Percentiles rank a stretch among this genome's conserved stretches.
Evolutionary conservation across 2,797 vertebrate genomes (phyloP).

Genomic region (Peromyscus aztecus): DNA sequence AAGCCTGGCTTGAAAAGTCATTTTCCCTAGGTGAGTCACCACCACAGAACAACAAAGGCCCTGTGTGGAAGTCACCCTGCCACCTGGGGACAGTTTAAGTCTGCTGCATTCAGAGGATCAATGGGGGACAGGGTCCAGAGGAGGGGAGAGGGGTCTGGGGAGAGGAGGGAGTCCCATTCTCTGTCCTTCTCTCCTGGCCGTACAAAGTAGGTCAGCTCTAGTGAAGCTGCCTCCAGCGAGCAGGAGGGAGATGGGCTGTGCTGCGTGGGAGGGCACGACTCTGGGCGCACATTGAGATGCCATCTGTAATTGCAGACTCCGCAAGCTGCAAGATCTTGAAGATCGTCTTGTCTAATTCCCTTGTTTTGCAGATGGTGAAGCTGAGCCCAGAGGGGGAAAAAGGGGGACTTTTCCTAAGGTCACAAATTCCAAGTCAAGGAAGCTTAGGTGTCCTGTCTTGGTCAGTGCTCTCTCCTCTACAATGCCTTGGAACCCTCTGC

Average conservation of each 20-base stretch:
- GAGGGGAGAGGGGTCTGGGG: neutral
- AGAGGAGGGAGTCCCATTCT: neutral
- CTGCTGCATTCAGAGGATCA: neutral
- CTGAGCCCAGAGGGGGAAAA: neutral
- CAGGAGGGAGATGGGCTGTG: slow-evolving; percentile 62
- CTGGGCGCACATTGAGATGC: slow-evolving; percentile 75
- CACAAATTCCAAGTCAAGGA: neutral
- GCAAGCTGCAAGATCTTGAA: slow-evolving; percentile 65
- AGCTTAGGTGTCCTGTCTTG: neutral
- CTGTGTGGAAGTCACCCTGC: neutral
- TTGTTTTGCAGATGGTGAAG: slow-evolving; percentile 59
- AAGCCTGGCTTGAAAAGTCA: slow-evolving; percentile 45
- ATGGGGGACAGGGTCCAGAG: neutral
- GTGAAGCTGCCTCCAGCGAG: slow-evolving; percentile 53
- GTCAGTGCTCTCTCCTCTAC: neutral
- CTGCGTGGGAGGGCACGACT: slow-evolving; percentile 76
- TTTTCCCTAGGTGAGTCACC: slow-evolving; percentile 46
- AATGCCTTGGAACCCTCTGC: neutral
- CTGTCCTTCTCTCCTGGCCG: neutral
- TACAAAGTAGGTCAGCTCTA: slow-evolving; percentile 79
- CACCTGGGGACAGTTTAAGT: slow-evolving; percentile 42
- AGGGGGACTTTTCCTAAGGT: slow-evolving; percentile 27
- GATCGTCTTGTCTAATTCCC: slow-evolving; percentile 69
- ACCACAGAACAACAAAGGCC: slow-evolving; percentile 7
- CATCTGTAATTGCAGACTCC: slow-evolving; percentile 79